phyloP scores from a whole-genome alignment of 2,797 vertebrate genomes.

The Phataginus tetradactyla region DNA sequence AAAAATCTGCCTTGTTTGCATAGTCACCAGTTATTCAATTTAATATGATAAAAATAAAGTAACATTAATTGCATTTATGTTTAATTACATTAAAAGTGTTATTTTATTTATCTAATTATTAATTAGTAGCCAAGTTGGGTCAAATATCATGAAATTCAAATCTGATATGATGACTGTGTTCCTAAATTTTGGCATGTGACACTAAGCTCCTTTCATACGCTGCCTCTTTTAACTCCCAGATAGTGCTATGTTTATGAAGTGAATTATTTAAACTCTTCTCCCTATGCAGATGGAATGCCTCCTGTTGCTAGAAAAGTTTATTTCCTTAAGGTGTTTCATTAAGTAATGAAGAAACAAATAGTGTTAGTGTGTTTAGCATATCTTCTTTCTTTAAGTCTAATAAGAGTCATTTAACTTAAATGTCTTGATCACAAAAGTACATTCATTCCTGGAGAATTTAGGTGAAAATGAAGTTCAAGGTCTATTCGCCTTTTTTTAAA shows the following conservation, averaged over 20 bases:
- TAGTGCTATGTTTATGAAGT: slow-evolving; percentile 22
- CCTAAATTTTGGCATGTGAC: not conserved
- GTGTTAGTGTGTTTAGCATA: slow-evolving; percentile 15
- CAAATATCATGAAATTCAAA: not conserved
- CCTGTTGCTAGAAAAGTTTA: slow-evolving; percentile 10
- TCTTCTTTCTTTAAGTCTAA: not conserved
- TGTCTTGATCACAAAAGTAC: slow-evolving; percentile 19
- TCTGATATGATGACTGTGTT: not conserved
- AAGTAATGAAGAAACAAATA: not conserved
- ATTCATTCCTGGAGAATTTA: not conserved
- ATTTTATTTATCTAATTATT: not conserved
- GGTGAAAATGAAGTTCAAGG: not conserved
- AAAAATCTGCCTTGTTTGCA: not conserved
- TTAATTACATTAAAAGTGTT: not conserved
- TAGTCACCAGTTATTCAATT: not conserved
- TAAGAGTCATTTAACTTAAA: not conserved
- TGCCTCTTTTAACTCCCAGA: not conserved
- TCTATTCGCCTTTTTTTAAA: not conserved
- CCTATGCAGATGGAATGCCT: not conserved
- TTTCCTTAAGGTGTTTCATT: slow-evolving; percentile 45
- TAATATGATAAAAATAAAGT: not conserved
- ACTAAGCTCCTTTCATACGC: not conserved
- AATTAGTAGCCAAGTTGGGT: not conserved
- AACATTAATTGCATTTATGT: not conserved
- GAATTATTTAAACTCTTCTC: slow-evolving; percentile 40